Conservation (phyloP, 2,113 vertebrate species). For the Gopherus evgoodei region DNA sequence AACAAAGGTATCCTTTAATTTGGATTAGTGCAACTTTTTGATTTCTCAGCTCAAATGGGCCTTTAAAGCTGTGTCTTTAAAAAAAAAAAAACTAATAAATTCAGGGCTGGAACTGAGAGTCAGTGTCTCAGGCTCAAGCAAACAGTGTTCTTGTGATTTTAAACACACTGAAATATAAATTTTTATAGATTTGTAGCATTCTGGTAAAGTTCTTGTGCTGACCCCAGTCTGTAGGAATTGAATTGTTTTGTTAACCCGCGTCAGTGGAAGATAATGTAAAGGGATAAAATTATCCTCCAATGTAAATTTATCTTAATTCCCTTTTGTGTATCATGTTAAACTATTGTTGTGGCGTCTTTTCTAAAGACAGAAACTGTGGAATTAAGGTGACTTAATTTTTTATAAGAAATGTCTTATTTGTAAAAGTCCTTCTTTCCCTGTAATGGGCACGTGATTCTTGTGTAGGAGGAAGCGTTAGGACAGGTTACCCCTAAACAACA, state of each 20-base stretch:
- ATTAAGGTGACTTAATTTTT: conserved; percentile 94
- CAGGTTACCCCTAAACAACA: conserved; percentile 87
- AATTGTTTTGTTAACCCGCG: conserved; percentile 76
- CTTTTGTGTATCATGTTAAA: conserved; percentile 91
- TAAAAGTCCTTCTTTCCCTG: conserved; percentile 89
- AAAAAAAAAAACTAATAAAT: conserved; percentile 69
- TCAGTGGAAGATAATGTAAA: conserved; percentile 72
- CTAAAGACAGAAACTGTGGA: conserved; percentile 94
- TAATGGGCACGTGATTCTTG: conserved; percentile 90
- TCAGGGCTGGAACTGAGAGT: conserved; percentile 84
- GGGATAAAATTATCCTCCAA: conserved; percentile 72
- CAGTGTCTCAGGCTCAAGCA: conserved; percentile 81
- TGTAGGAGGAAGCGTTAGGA: conserved; percentile 89
- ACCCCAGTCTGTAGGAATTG: conserved; percentile 79
- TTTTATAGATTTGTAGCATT: conserved; percentile 82
- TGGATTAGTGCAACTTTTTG: conserved; percentile 76
- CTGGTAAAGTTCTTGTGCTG: conserved; percentile 80
- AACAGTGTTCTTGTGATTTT: conserved; percentile 81
- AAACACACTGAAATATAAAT: conserved; percentile 73
- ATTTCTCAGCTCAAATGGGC: conserved; percentile 80
- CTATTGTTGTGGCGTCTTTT: conserved; percentile 93
- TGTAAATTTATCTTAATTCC: conserved; percentile 84
- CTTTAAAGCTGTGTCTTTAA: conserved; percentile 78
- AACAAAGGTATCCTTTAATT: conserved; percentile 74
- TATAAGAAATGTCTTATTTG: conserved; percentile 93